Base-by-base conservation (phyloP, 2,113 vertebrate species). In the Smithornis capensis region DNA sequence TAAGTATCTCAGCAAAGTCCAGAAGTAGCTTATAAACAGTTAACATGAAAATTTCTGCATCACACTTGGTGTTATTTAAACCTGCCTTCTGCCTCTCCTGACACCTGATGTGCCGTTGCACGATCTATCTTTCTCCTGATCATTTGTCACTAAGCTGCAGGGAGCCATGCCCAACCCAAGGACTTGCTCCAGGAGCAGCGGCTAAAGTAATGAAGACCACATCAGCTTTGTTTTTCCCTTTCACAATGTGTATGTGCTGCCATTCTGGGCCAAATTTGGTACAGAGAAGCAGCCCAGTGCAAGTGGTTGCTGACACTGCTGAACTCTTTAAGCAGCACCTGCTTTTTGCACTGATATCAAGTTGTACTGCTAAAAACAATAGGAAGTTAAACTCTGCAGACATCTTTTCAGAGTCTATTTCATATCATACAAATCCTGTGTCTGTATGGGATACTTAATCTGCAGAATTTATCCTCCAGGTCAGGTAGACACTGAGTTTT, bases 101-200 rank as follows among this genome's bases (percentile, higher is more conserved):
- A 33, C 6, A 4, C 24, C 35, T 19, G 21, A n/a, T 27, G 28
- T 1, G 2, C 47, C 0, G 0, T 29, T 74, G 81, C 47, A 53
- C 21, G 42, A 28, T 33, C 19, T 0, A 0, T 50, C 38, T 84
- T 86, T 75, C 24, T 81, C 22, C 49, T 10, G 4, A 28, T 18
- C 22, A 21, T 37, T 70, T 60, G 22, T 77, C 35, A 28, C 37
- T 18, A 53, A 68, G 21, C 19, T 73, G 15, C 65, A 69, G 74
- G 35, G 45, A 6, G 7, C 60, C 0, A 0, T 27, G 16, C 56
- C 56, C 0, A 5, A 40, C 47, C 18, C 2, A 1, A 47, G 13
- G 21, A 47, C 57, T 88, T 53, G 22, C n/a, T 83, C 35, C 37
- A 73, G 33, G 56, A 80, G 29, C 56, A 67, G n/a, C 3, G 6